Percentiles rank a stretch among this genome's conserved stretches.
These are phyloP conservation scores for Parasteatoda tepidariorum DNA, from an alignment of 1,140 invertebrate genomes.

Conservation along the genomic window DNA sequence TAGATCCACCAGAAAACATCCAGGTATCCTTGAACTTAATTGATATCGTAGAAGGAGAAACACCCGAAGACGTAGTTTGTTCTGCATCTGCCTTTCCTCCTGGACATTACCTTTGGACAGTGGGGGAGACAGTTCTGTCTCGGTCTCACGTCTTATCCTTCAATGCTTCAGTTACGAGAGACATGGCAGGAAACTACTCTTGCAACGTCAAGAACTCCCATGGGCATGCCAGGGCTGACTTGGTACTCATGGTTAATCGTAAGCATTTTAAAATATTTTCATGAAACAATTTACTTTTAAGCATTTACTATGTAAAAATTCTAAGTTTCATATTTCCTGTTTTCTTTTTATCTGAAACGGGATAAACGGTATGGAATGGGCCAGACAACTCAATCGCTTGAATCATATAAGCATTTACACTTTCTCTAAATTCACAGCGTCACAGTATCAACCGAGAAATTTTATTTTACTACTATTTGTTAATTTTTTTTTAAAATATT, in stretches of 20 bases:
- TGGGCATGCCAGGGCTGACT: constrained; percentile 75
- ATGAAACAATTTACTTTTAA: no score
- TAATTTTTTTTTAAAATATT: no score
- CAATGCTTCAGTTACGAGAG: constrained; percentile 72
- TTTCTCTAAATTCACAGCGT: no score
- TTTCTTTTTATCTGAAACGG: no score
- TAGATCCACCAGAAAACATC: constrained; percentile 89
- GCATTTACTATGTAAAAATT: no score
- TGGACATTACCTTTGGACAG: constrained; percentile 62
- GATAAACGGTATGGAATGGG: no score
- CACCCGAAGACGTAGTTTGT: constrained; percentile 79
- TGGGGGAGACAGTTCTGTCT: constrained; percentile 40
- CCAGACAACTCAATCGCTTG: no score
- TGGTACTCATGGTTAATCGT: constrained; percentile 83
- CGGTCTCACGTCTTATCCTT: constrained; percentile 67
- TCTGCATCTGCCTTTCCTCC: constrained; percentile 79
- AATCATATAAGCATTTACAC: no score
- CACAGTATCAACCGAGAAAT: no score
- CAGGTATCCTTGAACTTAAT: constrained; percentile 78
- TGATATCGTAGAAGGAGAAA: constrained; percentile 81
- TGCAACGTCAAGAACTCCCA: constrained; percentile 83
- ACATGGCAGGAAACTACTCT: constrained; percentile 77
- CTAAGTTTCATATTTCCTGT: no score
- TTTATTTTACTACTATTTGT: no score
- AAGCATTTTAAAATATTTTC: no score